These are phyloP conservation scores for Anoura caudifer DNA, from an alignment of 2,113 vertebrate species.

Conservation along the genomic window DNA sequence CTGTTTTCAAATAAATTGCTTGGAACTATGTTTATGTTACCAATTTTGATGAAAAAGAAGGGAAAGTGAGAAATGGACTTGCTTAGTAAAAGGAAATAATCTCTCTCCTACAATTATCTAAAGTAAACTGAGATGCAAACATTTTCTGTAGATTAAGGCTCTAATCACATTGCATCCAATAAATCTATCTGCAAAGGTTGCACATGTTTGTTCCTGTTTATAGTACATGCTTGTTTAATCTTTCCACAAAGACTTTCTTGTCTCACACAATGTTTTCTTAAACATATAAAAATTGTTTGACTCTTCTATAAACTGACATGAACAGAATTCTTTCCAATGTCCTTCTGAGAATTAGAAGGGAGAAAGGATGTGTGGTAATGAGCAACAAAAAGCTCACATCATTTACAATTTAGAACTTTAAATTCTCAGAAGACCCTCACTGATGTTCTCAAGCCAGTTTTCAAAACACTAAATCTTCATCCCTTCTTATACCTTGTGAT, in stretches of 20 bases:
- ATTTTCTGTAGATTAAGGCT: conserved; percentile 62
- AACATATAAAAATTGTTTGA: conserved; percentile 65
- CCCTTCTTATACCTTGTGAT: background rate
- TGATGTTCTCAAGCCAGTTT: background rate
- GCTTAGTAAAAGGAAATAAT: conserved; percentile 45
- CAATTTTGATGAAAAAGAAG: conserved; percentile 20
- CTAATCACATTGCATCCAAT: conserved; percentile 46
- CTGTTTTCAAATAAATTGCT: conserved; percentile 43
- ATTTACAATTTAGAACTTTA: conserved; percentile 35
- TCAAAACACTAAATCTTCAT: background rate
- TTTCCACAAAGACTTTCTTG: conserved; percentile 58
- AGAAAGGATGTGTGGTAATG: background rate
- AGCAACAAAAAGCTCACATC: conserved; percentile 56
- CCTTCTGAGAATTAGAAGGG: conserved; percentile 45
- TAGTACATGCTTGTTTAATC: conserved; percentile 55
- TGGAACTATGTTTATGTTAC: conserved; percentile 24
- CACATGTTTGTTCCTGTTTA: conserved; percentile 65
- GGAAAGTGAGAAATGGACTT: conserved; percentile 14
- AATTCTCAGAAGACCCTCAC: background rate
- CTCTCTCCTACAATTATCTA: conserved; percentile 40
- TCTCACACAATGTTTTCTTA: conserved; percentile 63
- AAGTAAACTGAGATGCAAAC: conserved; percentile 50
- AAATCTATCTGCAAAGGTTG: conserved; percentile 60
- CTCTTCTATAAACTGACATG: conserved; percentile 45
- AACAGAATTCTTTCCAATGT: conserved; percentile 62